These are phyloP conservation scores for Nycticryphes semicollaris DNA, from an alignment of 2,113 vertebrate genomes.

Conservation along the genomic window DNA sequence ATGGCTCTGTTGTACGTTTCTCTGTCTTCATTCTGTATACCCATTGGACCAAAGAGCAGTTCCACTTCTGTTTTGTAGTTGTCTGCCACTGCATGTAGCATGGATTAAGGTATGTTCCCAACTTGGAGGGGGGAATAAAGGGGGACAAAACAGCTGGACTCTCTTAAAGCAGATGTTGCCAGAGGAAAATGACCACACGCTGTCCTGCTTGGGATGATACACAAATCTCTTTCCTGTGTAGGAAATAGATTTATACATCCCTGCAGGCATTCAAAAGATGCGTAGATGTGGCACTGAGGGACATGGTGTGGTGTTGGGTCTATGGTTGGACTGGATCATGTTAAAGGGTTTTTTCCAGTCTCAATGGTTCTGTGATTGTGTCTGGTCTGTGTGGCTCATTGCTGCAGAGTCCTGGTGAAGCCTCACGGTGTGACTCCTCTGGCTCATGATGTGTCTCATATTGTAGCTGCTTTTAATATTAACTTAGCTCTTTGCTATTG, in stretches of 20 bases:
- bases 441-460: background rate
- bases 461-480: background rate
- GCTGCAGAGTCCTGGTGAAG: background rate
- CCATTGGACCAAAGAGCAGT: background rate
- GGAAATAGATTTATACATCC: background rate
- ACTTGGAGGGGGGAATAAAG: too few species aligned
- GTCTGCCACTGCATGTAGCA: background rate
- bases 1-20: fast-evolving
- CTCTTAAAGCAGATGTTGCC: background rate
- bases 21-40: background rate
- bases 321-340: background rate
- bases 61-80: background rate
- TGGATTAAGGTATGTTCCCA: background rate
- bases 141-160: background rate
- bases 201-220: background rate
- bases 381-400: background rate
- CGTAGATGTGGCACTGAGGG: too few species aligned
- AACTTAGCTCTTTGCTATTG: background rate
- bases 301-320: background rate
- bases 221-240: background rate
- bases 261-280: background rate
- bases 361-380: background rate
- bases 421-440: background rate
- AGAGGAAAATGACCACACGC: background rate
- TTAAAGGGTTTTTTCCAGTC: background rate